Evolutionary conservation across 2,113 vertebrate genomes (phyloP), one percentile per base, ranked within the genome.

Genomic region (Apodemus speciosus): DNA sequence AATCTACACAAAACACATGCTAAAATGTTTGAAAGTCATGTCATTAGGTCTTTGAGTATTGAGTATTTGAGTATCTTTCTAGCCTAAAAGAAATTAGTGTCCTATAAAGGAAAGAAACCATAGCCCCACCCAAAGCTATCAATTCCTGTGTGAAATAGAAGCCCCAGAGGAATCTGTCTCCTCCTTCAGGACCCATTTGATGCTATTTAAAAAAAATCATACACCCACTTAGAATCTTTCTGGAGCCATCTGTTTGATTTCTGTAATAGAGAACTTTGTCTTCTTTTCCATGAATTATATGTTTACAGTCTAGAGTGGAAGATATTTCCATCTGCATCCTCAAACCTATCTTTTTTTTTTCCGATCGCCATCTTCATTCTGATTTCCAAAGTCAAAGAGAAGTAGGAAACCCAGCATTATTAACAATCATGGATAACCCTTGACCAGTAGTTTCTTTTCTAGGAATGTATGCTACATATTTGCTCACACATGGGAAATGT

Each of bases 101-200:
- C 20, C 5, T 89, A 11, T 40, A 73, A 64, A 71, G 56, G 11
- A 87, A 35, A 38, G 13, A 93, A 38, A 3, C 18, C 15, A 23
- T 40, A 8, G 2, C 1, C 5, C 53, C 35, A 3, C 4, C 16
- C 40, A 69, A 43, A 27, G 4, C 9, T n/a, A 8, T 18, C 9
- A 23, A 21, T 4, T 83, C 11, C 20, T 18, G 2, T 71, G 30
- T 79, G 56, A 72, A n/a, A 6, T 49, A 15, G 32, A 14, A 4
- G 51, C 25, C 71, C 43, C 2, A 9, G 11, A 85, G 60, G 38
- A 21, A 20, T 32, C 9, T 49, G 23, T 43, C 23, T 72, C 30
- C 3, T 88, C 21, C 51, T 38, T 46, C 43, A 88, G 56, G 30
- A 85, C 1, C 3, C 16, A 49, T 40, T 23, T 58, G 6, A 91